These are phyloP conservation scores for Chaetodon trifascialis DNA, from an alignment of 2,113 vertebrate genomes.

Conservation along the genomic window DNA sequence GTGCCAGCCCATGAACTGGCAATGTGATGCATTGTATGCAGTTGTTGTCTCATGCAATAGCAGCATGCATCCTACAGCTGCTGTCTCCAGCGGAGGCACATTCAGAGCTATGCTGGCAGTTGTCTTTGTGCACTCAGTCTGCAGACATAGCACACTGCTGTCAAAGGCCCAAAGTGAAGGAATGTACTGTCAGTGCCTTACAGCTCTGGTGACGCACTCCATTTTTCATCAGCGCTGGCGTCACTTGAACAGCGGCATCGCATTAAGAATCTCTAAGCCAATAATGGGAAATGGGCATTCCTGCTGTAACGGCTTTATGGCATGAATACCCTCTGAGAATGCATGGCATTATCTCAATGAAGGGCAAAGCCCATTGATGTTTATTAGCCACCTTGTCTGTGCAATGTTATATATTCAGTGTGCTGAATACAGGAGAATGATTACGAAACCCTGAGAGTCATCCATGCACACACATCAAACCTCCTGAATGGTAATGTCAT, in stretches of 20 bases:
- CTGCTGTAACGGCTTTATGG: slow-evolving; percentile 32
- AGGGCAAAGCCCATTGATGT: slow-evolving; percentile 43
- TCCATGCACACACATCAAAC: slow-evolving; percentile 27
- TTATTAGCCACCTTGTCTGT: slow-evolving; percentile 11
- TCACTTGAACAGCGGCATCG: slow-evolving; percentile 59
- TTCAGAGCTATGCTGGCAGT: slow-evolving; percentile 32
- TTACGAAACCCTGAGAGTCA: slow-evolving; percentile 4
- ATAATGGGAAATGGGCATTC: slow-evolving; percentile 56
- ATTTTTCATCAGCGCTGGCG: slow-evolving; percentile 67
- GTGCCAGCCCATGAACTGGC: slow-evolving; percentile 38
- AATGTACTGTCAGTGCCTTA: slow-evolving; percentile 66
- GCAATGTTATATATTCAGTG: background rate
- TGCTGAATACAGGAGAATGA: background rate
- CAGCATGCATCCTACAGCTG: slow-evolving; percentile 27
- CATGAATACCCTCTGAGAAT: slow-evolving; percentile 52
- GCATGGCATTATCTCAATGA: slow-evolving; percentile 58
- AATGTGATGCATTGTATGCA: slow-evolving; percentile 23
- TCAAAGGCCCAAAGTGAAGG: slow-evolving; percentile 57
- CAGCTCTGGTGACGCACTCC: slow-evolving; percentile 75
- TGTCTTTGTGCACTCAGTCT: slow-evolving; percentile 48
- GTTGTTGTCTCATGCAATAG: slow-evolving; percentile 49
- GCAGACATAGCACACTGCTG: slow-evolving; percentile 53
- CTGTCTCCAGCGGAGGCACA: slow-evolving; percentile 37
- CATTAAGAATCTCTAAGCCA: slow-evolving; percentile 53
- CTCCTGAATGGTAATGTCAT: slow-evolving; percentile 15